These are phyloP conservation scores for Psilopsiagon aurifrons DNA, from an alignment of 2,113 vertebrate species.

Conservation along the genomic window DNA sequence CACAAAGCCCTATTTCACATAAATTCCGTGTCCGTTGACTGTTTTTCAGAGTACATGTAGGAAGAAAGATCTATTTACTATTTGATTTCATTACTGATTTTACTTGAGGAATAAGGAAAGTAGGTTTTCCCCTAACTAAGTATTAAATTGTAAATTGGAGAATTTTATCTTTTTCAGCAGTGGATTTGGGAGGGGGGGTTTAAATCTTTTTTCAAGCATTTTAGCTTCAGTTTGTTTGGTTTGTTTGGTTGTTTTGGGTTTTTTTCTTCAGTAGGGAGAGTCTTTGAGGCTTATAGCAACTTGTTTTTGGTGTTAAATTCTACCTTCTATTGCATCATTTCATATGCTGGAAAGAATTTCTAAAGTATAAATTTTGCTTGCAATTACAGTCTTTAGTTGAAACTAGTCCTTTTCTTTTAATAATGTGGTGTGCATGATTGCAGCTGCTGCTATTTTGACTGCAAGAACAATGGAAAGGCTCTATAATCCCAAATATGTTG, in stretches of 20 bases:
- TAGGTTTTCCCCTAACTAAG: neutral
- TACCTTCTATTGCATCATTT: neutral
- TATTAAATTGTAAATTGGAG: neutral
- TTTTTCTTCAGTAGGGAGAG: neutral
- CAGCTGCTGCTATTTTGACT: neutral
- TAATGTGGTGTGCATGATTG: neutral
- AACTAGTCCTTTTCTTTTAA: slow-evolving; percentile 13
- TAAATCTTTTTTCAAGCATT: neutral
- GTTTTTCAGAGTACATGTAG: neutral
- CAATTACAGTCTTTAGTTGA: slow-evolving; percentile 22
- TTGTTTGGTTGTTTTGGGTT: neutral
- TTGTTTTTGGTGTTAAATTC: neutral
- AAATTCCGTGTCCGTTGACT: neutral
- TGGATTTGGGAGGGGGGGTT: neutral
- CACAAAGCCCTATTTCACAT: neutral
- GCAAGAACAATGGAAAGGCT: slow-evolving; percentile 7
- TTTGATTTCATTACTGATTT: neutral
- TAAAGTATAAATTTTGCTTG: neutral
- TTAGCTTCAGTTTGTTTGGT: neutral
- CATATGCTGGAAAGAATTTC: slow-evolving; percentile 34
- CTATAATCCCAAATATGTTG: neutral
- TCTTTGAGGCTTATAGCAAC: neutral
- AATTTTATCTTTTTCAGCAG: neutral
- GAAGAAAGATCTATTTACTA: neutral
- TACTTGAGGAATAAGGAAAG: neutral